Conservation (phyloP, 2,113 vertebrate species). For the Seriola dumerili region DNA sequence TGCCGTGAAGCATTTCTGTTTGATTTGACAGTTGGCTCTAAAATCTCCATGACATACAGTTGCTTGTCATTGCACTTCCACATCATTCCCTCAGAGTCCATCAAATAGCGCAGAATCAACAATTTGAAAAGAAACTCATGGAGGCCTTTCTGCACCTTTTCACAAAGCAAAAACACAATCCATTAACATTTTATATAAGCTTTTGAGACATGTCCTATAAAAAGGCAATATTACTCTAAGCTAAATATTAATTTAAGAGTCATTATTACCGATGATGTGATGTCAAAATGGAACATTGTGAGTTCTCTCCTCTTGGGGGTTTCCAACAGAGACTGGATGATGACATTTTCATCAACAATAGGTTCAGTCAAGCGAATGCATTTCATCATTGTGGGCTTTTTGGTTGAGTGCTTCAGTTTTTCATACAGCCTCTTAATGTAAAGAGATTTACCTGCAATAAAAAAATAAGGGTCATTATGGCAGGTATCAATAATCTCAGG, state of each 20-base stretch:
- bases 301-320: conserved; percentile 71
- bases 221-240: background rate
- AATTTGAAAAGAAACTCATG: conserved; percentile 94
- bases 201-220: background rate
- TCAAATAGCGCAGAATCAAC: conserved; percentile 89
- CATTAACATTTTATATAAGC: background rate
- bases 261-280: conserved; percentile 92
- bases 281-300: conserved; percentile 91
- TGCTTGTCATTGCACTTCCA: conserved; percentile 90
- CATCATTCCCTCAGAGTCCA: conserved; percentile 89
- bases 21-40: conserved; percentile 73
- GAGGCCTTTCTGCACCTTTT: conserved; percentile 91
- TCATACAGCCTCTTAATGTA: conserved; percentile 89
- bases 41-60: conserved; percentile 92
- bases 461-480: background rate
- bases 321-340: conserved; percentile 86
- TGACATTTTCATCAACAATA: conserved; percentile 88
- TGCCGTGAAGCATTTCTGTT: conserved; percentile 64
- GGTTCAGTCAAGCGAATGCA: conserved; percentile 90
- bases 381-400: conserved; percentile 75
- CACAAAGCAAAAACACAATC: conserved; percentile 21
- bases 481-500: background rate
- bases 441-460: conserved; percentile 92
- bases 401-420: conserved; percentile 73
- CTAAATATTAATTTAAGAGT: background rate